phyloP scores from a whole-genome alignment of 2,113 vertebrate species.

The Urocolius indicus region DNA sequence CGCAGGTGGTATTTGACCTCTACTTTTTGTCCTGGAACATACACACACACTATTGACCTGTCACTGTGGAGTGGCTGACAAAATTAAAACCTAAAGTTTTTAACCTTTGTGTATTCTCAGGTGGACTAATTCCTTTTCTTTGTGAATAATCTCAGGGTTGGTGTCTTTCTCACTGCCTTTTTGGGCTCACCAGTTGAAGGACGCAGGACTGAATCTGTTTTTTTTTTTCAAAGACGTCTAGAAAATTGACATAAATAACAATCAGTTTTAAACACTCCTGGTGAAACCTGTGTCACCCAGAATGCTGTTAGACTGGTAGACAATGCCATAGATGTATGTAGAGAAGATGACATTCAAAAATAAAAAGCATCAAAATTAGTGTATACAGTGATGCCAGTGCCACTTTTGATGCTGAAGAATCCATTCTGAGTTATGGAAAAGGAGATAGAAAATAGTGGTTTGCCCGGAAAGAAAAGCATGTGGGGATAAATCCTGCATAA shows the following conservation, averaged over 20 bases:
- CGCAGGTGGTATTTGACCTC: not conserved
- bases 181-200: not conserved
- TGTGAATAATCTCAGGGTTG: not conserved
- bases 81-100: not conserved
- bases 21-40: not conserved
- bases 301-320: not conserved
- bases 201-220: not conserved
- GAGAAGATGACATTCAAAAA: not conserved
- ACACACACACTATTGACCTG: not conserved
- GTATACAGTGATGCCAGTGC: not conserved
- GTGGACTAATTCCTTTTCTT: not conserved
- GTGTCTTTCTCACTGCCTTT: not conserved
- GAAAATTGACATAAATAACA: not conserved
- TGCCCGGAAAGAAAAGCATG: not conserved
- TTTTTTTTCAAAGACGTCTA: not conserved
- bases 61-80: not conserved
- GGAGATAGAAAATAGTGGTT: not conserved
- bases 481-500: not conserved
- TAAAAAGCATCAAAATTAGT: not conserved
- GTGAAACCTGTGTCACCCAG: not conserved
- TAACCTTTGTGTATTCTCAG: not conserved
- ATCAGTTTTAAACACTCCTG: not conserved
- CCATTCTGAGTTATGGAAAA: not conserved
- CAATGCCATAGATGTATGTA: not conserved
- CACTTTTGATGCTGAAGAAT: not conserved